A percentile compares a stretch with the other conserved stretches of the same genome.
Conservation (phyloP, 1,140 invertebrate genomes). For the Lordiphosa clarofinis region DNA sequence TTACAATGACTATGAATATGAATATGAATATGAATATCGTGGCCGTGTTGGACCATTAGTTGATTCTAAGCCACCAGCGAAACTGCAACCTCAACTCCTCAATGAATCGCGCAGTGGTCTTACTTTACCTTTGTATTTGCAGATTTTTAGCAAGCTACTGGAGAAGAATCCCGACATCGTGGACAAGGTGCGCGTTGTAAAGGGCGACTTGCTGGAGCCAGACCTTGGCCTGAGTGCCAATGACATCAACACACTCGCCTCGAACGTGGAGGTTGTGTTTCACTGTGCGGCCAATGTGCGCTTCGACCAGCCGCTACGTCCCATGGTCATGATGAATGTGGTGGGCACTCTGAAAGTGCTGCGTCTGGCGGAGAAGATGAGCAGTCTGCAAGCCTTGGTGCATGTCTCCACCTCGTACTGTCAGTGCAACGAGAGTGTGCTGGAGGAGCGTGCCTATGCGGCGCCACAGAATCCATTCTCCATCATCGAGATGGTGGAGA, state of each 20-base stretch:
- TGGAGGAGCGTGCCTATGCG: conserved; percentile 86
- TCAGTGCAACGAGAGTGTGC: conserved; percentile 85
- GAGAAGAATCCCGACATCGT: conserved; percentile 83
- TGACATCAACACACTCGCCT: conserved; percentile 82
- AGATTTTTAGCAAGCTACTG: conserved; percentile 87
- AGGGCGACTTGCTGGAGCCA: conserved; percentile 91
- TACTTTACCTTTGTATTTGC: conserved; percentile 37
- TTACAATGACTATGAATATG: conserved; percentile 68
- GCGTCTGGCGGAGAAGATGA: conserved; percentile 85
- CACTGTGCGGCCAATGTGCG: conserved; percentile 95
- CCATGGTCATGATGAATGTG: conserved; percentile 86
- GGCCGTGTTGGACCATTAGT: conserved; percentile 44
- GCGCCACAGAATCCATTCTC: conserved; percentile 86
- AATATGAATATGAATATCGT: conserved; percentile 42
- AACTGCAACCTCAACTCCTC: conserved; percentile 22
- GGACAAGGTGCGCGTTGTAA: conserved; percentile 88
- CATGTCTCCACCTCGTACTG: conserved; percentile 92
- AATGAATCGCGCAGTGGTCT: conserved; percentile 34
- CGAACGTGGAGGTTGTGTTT: conserved; percentile 89
- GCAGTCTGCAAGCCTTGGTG: conserved; percentile 85
- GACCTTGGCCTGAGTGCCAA: conserved; percentile 86
- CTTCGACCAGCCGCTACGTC: conserved; percentile 91
- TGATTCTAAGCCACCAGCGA: conserved; percentile 35
- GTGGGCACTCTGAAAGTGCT: conserved; percentile 84
- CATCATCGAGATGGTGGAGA: conserved; percentile 87